Evolutionary conservation across 2,113 vertebrate genomes (phyloP).

Genomic region (Halcyon malimbica): DNA sequence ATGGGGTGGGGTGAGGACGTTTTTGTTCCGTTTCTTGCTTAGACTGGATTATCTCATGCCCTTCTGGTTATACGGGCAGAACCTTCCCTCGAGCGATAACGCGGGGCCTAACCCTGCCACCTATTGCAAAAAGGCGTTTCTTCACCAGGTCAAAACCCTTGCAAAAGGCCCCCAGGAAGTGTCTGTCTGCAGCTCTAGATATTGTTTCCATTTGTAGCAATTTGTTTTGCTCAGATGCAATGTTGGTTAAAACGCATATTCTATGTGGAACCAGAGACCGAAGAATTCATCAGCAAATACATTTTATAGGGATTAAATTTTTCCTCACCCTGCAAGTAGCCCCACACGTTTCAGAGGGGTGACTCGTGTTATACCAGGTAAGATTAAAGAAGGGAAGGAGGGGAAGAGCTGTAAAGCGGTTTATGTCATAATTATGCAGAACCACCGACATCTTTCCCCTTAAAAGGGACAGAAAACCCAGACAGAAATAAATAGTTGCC

Average conservation of each 20-base stretch:
- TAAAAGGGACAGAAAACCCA: not conserved
- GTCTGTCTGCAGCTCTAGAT: not conserved
- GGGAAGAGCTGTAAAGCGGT: not conserved
- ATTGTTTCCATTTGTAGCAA: not conserved
- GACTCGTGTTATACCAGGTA: not conserved
- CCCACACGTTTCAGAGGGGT: not conserved
- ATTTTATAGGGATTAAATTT: not conserved
- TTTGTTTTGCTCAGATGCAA: not conserved
- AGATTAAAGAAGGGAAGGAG: not conserved
- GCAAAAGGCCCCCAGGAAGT: not conserved
- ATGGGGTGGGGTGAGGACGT: not conserved
- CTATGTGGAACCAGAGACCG: not conserved
- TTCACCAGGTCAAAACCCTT: not conserved
- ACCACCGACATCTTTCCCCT: not conserved
- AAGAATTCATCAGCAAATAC: not conserved
- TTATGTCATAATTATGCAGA: not conserved
- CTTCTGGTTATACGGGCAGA: not conserved
- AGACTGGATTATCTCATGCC: not conserved
- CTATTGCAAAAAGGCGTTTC: not conserved
- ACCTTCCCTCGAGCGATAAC: not conserved
- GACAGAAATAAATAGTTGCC: not conserved
- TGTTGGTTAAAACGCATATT: not conserved
- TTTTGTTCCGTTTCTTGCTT: slow-evolving; percentile 16
- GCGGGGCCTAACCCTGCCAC: not conserved
- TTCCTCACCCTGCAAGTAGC: not conserved